Evolutionary conservation across 2,888 invertebrate genomes (phyloP), one percentile per base, ranked within the genome.

Genomic region (Pollenia griseotomentosa): DNA sequence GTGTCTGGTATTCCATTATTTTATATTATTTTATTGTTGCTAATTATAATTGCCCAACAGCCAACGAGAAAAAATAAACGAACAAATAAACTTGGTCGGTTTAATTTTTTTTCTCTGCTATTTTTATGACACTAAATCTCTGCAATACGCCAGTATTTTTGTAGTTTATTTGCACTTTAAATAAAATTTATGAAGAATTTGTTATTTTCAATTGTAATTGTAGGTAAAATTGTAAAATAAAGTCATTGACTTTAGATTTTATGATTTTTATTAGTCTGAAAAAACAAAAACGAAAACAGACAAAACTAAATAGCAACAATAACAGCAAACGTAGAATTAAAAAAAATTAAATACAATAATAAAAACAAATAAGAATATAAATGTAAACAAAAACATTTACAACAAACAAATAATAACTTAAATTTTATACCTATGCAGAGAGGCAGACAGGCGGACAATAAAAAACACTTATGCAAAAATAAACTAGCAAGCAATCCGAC

Each of bases 231-330:
- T n/a, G 23, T 23, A n/a, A 77, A 83, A 40, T 63, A 63, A 68
- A 83, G 75, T 83, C 83, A 46, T 70, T 77, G 77, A 74, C 77
- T 57, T 83, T 63, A 40, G 42, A 51, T 63, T 68, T 68, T 46
- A 68, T 51, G 33, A 48, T 1, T 6, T 79, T 70, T 33, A 33
- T 33, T 61, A 61, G 53, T 75, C 68, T 53, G 33, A 19, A 5
- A 59, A 42, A 53, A 23, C 2, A 23, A 12, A 53, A 63, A 63
- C 33, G 4, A 33, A 40, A 75, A 53, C 33, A 61, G 16, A 71
- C n/a, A 48, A 40, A 40, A 63, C 33, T 42, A 10, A 59, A 51
- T 23, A 11, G 57, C 16, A 55, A n/a, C 4, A 42, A 11, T 10
- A 63, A 61, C 2, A 71, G 19, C 2, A 65, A 46, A 65, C 65